Evolutionary conservation across 2,888 invertebrate genomes (phyloP).

Genomic region (Andrena minutula): DNA sequence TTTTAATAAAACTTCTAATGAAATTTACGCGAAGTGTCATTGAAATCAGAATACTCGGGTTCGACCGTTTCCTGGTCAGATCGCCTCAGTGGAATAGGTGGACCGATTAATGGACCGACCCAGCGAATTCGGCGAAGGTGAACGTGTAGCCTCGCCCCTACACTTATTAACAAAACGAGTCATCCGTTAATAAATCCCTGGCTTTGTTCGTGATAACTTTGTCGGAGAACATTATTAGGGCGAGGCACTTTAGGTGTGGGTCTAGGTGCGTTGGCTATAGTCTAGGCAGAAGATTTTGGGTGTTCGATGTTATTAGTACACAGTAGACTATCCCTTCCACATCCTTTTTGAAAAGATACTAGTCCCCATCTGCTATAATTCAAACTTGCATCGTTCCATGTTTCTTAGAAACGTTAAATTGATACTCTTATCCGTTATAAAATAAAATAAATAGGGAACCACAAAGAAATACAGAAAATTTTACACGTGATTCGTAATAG

Average conservation of each 20-base stretch:
- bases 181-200: constrained; percentile 44
- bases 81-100: constrained; percentile 19
- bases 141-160: constrained; percentile 38
- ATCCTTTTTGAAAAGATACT: too few species aligned
- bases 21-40: too few species aligned
- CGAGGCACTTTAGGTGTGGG: background rate
- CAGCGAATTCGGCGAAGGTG: constrained; percentile 18
- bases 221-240: background rate
- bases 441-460: too few species aligned
- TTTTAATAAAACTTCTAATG: too few species aligned
- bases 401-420: too few species aligned
- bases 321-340: background rate
- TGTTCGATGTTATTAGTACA: too few species aligned
- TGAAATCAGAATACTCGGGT: too few species aligned
- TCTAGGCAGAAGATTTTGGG: background rate
- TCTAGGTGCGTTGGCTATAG: background rate
- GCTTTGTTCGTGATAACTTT: constrained; percentile 5
- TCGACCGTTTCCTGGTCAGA: background rate
- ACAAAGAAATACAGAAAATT: too few species aligned
- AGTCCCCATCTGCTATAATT: too few species aligned
- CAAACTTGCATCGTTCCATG: too few species aligned
- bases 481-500: background rate
- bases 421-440: too few species aligned
- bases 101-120: constrained; percentile 24
- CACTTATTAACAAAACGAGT: constrained; percentile 47